Base-by-base conservation (phyloP, 1,140 invertebrate genomes). In the Atta cephalotes region DNA sequence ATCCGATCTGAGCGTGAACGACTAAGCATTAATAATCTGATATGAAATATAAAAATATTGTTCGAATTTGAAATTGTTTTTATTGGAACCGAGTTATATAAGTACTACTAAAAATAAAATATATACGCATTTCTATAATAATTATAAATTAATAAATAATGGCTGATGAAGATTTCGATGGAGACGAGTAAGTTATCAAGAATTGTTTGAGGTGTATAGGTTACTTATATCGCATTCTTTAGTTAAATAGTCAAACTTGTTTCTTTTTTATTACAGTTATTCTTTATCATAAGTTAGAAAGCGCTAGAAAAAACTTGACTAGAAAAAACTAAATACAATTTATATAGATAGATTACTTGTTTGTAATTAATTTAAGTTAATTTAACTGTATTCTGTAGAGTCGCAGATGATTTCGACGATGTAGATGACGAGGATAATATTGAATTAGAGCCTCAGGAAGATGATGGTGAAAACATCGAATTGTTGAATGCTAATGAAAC, bases 141-240 rank as follows among this genome's bases (percentile, higher is more conserved):
- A 12, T 4, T 53, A 74, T 74, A 76, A n/a, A 39, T 68, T 68
- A 70, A 68, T 58, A 80, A 76, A 39, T 68, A 79, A 98, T 97
- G 97, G 97, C 97, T 87, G 97, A 97, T 86, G 97, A 97, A 89
- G 97, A 97, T 92, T 97, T 96, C 90, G 97, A 97, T 87, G 96
- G 96, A 77, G 97, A 97, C 88, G 97, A 98, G 96, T 97, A 94
- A 95, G 96, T 96, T 87, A 86, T 16, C 14, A 39, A 39, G 6
- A 56, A n/a, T 90, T 90, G 53, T 45, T 68, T 79, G 5, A 16
- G 63, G 3, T 62, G 31, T 62, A 56, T n/a, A 56, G 25, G 6
- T 16, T 35, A 70, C 9, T 16, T 71, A 1, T 12, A 72, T 4
- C 14, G 12, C 3, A 51, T n/a, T 56, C 16, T 51, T 71, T 71